Percentiles rank a stretch among this genome's conserved stretches.
Conservation (phyloP, 2,797 vertebrate genomes). For the Morus bassanus region DNA sequence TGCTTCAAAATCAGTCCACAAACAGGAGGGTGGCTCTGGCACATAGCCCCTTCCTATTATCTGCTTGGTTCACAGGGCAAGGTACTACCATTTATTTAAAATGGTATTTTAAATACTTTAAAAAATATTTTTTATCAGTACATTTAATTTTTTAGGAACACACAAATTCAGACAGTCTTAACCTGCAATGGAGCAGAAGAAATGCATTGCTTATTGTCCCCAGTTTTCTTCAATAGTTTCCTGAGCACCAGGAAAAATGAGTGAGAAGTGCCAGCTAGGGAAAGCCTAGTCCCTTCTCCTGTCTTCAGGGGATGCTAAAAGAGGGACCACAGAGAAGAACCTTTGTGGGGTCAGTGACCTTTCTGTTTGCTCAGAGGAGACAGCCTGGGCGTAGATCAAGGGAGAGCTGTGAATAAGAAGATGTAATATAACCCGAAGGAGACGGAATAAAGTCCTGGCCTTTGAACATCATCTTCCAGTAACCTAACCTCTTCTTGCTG, state of each 20-base stretch:
- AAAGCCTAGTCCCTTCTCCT: background rate
- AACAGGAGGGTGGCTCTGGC: background rate
- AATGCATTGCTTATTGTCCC: background rate
- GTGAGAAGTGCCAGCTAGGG: background rate
- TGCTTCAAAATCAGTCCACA: background rate
- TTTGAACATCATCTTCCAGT: background rate
- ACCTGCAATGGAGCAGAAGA: background rate
- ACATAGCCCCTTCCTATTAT: background rate
- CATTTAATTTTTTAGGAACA: background rate
- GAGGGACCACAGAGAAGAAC: background rate
- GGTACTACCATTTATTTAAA: background rate
- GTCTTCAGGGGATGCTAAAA: background rate
- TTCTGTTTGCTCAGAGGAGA: background rate
- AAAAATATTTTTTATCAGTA: background rate
- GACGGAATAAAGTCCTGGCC: background rate
- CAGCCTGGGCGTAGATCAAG: background rate
- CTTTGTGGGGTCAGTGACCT: background rate
- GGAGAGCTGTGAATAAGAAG: background rate
- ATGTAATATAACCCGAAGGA: background rate
- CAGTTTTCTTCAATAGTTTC: background rate
- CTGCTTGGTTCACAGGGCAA: fast-evolving
- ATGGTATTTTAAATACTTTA: too few species aligned
- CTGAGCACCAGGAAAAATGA: background rate
- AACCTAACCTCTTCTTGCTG: background rate
- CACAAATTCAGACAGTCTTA: background rate